Evolutionary conservation across 1,140 invertebrate genomes (phyloP).

Genomic region (Papilio aristodemus): DNA sequence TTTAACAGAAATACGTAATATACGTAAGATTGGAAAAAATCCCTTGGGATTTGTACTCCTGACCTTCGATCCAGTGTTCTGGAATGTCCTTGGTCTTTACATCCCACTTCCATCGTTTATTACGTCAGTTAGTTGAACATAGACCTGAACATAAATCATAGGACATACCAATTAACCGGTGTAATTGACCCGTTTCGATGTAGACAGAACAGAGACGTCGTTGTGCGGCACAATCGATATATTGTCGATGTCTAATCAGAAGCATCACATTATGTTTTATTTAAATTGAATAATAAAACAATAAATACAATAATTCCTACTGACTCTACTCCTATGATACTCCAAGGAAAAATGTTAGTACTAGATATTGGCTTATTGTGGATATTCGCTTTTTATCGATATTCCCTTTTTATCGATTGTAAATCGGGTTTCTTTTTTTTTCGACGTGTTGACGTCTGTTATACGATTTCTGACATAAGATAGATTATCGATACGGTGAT

Average conservation of each 20-base stretch:
- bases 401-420: too few species aligned
- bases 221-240: neutral
- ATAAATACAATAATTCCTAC: too few species aligned
- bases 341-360: too few species aligned
- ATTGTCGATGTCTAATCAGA: neutral
- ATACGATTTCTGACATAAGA: neutral
- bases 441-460: neutral
- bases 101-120: neutral
- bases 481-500: neutral
- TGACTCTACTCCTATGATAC: too few species aligned
- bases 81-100: neutral
- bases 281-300: too few species aligned
- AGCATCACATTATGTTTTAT: too few species aligned
- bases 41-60: neutral
- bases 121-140: slow-evolving; percentile 6
- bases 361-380: neutral
- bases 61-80: neutral
- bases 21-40: neutral
- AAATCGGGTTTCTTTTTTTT: too few species aligned
- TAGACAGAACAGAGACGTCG: neutral
- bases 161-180: slow-evolving; percentile 5
- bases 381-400: neutral
- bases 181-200: slow-evolving; percentile 21
- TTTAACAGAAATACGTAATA: neutral
- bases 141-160: slow-evolving; percentile 14